Conservation (phyloP, 2,113 vertebrate genomes). For the Rhineura floridana region DNA sequence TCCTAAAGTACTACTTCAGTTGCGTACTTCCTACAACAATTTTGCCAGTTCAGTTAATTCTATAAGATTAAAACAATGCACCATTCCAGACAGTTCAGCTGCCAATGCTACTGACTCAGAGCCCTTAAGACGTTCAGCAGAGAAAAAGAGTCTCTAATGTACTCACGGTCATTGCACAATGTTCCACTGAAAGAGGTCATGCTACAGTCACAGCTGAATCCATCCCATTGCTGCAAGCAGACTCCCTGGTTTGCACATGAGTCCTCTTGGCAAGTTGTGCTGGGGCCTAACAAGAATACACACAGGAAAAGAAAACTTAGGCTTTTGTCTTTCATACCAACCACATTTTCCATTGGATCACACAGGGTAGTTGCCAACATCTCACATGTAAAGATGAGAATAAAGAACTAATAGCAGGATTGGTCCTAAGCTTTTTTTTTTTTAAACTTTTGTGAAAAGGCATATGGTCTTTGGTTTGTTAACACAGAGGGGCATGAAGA, state of each 20-base stretch:
- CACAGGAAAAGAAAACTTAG: conserved; percentile 54
- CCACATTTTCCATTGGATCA: conserved; percentile 34
- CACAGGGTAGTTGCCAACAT: conserved; percentile 79
- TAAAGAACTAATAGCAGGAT: conserved; percentile 26
- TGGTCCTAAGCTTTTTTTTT: conserved; percentile 13
- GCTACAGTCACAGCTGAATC: conserved; percentile 97
- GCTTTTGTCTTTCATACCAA: conserved; percentile 47
- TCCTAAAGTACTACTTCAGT: background rate
- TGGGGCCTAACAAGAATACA: conserved; percentile 85
- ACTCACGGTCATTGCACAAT: conserved; percentile 95
- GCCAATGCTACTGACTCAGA: conserved; percentile 6
- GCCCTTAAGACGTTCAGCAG: background rate
- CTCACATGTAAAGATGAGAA: conserved; percentile 62
- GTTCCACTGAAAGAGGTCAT: conserved; percentile 97
- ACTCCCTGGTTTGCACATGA: conserved; percentile 98
- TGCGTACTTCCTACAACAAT: background rate
- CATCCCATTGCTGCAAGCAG: conserved; percentile 98
- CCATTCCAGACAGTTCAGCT: conserved; percentile 29
- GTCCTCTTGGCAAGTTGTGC: conserved; percentile 97
- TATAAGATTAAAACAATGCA: conserved; percentile 15
- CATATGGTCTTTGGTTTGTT: background rate
- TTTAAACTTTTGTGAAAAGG: conserved; percentile 40
- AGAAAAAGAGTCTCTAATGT: background rate
- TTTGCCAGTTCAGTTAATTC: conserved; percentile 26
- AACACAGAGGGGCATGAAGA: background rate